Percentiles rank a stretch among this genome's conserved stretches.
Evolutionary conservation across 2,888 invertebrate species (phyloP).

Genomic region (Saturnia pavonia): DNA sequence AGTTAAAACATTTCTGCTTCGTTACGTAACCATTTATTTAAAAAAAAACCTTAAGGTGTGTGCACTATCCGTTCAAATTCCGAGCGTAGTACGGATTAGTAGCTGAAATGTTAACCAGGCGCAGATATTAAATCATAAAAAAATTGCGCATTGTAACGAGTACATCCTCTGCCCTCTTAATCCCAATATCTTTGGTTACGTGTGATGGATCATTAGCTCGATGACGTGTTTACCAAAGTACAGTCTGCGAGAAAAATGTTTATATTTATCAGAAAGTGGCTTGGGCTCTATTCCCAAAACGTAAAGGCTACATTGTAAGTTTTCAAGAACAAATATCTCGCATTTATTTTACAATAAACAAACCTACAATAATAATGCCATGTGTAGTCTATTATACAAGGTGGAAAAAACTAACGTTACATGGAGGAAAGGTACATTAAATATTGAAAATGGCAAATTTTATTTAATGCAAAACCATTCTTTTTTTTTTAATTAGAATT

Average conservation of each 20-base stretch:
- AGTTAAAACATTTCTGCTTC: neutral
- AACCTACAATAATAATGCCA: neutral
- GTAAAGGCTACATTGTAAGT: neutral
- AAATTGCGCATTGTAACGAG: constrained; percentile 42
- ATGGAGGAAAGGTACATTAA: too few relatives aligned
- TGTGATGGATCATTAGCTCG: constrained; percentile 58
- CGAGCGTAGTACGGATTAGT: constrained; percentile 13
- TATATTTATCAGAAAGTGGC: neutral
- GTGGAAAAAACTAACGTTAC: too few relatives aligned
- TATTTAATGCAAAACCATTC: too few relatives aligned
- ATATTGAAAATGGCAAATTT: too few relatives aligned
- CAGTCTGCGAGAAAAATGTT: constrained; percentile 27
- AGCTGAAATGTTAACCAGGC: constrained; percentile 23
- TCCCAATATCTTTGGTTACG: constrained; percentile 51
- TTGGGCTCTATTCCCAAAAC: neutral
- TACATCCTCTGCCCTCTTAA: constrained; percentile 65
- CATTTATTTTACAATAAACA: neutral
- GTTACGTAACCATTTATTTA: neutral
- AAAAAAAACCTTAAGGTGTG: neutral
- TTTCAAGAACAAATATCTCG: too few relatives aligned
- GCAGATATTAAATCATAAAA: constrained; percentile 44
- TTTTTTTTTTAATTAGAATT: too few relatives aligned
- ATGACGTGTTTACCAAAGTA: constrained; percentile 45
- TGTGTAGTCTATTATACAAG: too few relatives aligned
- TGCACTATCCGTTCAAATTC: constrained; percentile 7